phyloP scores from a whole-genome alignment of 2,113 vertebrate species.

The Perccottus glenii region DNA sequence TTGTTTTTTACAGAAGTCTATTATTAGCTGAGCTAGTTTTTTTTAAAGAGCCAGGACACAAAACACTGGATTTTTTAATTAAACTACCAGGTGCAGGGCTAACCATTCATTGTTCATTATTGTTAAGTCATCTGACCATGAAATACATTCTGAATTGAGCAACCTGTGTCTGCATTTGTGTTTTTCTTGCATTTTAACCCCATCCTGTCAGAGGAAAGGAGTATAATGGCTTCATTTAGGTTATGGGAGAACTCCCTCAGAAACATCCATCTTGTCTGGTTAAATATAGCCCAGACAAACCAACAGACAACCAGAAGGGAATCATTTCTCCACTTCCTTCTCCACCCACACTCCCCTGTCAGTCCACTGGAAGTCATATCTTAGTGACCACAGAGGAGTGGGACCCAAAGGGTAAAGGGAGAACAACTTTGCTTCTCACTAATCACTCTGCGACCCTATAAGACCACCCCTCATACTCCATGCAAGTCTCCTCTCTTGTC shows the following conservation, averaged over 20 bases:
- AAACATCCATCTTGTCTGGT: conserved; percentile 69
- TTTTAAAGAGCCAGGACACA: no score
- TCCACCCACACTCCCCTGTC: conserved; percentile 66
- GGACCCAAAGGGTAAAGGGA: conserved; percentile 55
- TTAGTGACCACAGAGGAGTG: conserved; percentile 66
- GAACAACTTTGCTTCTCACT: conserved; percentile 56
- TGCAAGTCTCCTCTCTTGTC: conserved; percentile 46
- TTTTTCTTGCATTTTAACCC: conserved; percentile 51
- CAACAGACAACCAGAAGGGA: conserved; percentile 63
- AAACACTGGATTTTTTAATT: no score
- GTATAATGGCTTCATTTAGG: conserved; percentile 68
- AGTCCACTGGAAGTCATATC: conserved; percentile 72
- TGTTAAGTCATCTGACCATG: background rate
- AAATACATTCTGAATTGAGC: conserved; percentile 25
- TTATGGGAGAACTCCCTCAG: conserved; percentile 45
- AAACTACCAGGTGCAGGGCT: background rate
- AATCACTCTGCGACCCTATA: conserved; percentile 73
- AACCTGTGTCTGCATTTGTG: conserved; percentile 40
- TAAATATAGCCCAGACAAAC: conserved; percentile 72
- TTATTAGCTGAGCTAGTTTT: no score
- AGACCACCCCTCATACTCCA: conserved; percentile 63
- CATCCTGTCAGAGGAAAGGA: conserved; percentile 36
- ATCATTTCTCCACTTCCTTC: conserved; percentile 68
- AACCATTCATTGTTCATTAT: conserved; percentile 9
- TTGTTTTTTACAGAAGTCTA: no score